These are phyloP conservation scores for Axis porcinus DNA, from an alignment of 2,113 vertebrate species.

Conservation along the genomic window DNA sequence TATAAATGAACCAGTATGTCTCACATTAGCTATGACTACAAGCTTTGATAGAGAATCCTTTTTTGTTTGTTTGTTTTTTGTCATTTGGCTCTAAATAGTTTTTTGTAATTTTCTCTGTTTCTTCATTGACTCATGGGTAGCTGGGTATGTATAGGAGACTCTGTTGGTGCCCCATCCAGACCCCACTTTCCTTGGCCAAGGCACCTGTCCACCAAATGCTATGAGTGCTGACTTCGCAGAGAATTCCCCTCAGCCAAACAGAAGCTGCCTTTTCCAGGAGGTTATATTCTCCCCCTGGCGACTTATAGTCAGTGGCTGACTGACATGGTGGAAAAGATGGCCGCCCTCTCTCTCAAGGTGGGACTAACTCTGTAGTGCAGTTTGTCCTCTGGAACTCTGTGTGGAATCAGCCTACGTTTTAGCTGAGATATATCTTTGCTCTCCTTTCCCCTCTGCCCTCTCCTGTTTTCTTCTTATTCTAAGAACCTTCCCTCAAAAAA, in stretches of 20 bases:
- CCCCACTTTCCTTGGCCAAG: neutral
- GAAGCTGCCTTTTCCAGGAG: neutral
- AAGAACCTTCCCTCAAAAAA: neutral
- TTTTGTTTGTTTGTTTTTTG: neutral
- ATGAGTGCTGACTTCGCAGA: neutral
- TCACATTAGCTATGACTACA: neutral
- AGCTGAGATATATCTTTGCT: neutral
- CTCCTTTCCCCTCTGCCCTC: neutral
- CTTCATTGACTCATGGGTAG: neutral
- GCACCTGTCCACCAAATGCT: neutral
- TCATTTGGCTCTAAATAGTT: neutral
- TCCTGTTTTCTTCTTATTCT: neutral
- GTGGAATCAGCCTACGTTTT: neutral
- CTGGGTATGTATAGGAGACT: neutral
- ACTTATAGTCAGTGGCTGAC: neutral
- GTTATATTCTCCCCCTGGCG: too few relatives aligned
- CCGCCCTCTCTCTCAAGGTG: neutral
- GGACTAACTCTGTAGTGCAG: neutral
- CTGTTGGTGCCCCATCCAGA: neutral
- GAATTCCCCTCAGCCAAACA: too few relatives aligned
- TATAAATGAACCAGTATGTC: neutral
- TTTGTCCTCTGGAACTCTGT: neutral
- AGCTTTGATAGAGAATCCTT: neutral
- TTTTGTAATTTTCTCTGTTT: neutral
- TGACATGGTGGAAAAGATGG: neutral